These are phyloP conservation scores for Flexamia atlantica DNA, from an alignment of 2,888 invertebrate species.

Conservation along the genomic window DNA sequence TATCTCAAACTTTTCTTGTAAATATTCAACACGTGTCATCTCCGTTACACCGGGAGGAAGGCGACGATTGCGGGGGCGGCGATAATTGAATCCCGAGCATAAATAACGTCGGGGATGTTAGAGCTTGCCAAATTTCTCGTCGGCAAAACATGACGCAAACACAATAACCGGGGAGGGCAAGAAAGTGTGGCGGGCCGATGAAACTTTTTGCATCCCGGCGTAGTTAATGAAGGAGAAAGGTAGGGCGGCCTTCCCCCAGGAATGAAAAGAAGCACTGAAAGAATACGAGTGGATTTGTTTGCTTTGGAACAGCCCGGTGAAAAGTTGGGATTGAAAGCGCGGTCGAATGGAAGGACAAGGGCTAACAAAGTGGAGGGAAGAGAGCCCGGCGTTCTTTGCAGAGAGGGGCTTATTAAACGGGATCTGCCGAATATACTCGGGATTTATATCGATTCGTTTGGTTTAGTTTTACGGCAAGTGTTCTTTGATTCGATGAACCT, in stretches of 20 bases:
- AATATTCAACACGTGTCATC: slow-evolving; percentile 40
- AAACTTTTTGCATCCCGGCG: slow-evolving; percentile 42
- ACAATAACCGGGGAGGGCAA: slow-evolving; percentile 24
- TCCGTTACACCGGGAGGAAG: slow-evolving; percentile 16
- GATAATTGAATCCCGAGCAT: slow-evolving; percentile 39
- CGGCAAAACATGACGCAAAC: slow-evolving; percentile 28
- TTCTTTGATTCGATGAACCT: too few species aligned
- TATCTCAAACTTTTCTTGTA: slow-evolving; percentile 33
- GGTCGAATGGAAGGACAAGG: slow-evolving; percentile 54
- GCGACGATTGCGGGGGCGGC: slow-evolving; percentile 9
- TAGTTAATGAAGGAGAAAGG: slow-evolving; percentile 52
- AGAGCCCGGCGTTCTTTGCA: neutral
- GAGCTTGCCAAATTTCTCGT: slow-evolving; percentile 29
- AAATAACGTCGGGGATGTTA: slow-evolving; percentile 33
- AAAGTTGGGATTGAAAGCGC: slow-evolving; percentile 58
- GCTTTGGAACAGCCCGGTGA: slow-evolving; percentile 37
- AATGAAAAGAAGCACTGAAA: slow-evolving; percentile 49
- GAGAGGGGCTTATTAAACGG: neutral
- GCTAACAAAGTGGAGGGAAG: neutral
- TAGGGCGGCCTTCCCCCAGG: neutral
- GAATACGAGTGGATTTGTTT: slow-evolving; percentile 53
- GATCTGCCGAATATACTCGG: too few species aligned
- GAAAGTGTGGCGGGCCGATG: slow-evolving; percentile 8
- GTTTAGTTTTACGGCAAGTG: too few species aligned
- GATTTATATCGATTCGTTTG: too few species aligned